Conservation (phyloP, 1,140 invertebrate species). For the Halictus rubicundus region DNA sequence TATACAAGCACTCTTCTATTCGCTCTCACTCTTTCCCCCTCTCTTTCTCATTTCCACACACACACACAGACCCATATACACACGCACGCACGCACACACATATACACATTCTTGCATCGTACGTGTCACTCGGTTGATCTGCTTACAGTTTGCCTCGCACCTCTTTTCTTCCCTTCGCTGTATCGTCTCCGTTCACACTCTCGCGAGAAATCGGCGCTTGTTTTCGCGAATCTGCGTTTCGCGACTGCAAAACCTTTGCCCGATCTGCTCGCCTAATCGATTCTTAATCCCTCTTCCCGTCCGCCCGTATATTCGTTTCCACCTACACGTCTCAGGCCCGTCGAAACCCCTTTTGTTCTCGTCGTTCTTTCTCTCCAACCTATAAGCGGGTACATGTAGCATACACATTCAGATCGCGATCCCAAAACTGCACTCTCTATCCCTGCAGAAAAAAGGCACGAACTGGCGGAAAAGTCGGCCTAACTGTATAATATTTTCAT, state of each 20-base stretch:
- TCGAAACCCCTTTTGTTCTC: background rate
- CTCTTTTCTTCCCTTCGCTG: constrained; percentile 24
- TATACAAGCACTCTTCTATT: constrained; percentile 10
- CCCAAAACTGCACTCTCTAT: constrained; percentile 74
- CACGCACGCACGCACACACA: too few species aligned
- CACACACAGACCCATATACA: background rate
- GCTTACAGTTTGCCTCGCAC: constrained; percentile 28
- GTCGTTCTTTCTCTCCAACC: constrained; percentile 20
- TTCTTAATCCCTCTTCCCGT: constrained; percentile 12
- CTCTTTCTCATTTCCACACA: background rate
- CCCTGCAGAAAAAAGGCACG: constrained; percentile 80
- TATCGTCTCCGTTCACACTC: constrained; percentile 26
- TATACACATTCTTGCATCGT: background rate
- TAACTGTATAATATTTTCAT: constrained; percentile 81
- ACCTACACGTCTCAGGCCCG: background rate
- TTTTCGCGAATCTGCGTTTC: constrained; percentile 55
- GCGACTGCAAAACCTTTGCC: background rate
- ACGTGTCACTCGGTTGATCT: constrained; percentile 27
- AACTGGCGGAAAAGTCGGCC: constrained; percentile 81
- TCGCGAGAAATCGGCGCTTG: constrained; percentile 44
- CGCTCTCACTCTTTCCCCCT: constrained; percentile 2
- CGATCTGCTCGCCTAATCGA: constrained; percentile 17
- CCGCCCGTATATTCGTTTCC: constrained; percentile 30
- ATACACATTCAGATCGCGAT: constrained; percentile 73
- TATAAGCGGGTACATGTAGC: constrained; percentile 63